Base-by-base conservation (phyloP, 2,113 vertebrate genomes). In the Empidonax alnorum region DNA sequence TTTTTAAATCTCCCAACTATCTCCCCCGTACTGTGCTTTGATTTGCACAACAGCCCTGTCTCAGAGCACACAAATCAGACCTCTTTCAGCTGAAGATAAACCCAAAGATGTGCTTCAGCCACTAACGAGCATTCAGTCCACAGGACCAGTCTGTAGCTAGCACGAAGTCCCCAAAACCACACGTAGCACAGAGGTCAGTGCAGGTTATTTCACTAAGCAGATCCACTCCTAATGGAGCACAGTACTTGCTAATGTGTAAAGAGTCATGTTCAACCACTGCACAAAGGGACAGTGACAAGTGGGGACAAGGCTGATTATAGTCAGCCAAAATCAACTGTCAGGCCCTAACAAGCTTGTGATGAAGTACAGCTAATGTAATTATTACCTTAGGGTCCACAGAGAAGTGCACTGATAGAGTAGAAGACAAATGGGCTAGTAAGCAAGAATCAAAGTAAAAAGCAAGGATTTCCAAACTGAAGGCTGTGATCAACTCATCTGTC, bases 281-380 rank as follows among this genome's bases (percentile, higher is more conserved):
- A 93, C 76, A 79, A 87, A 89, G 62, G 90, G 94, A 95, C 96
- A 96, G 78, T 96, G 96, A 97, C 94, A 93, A 95, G 95, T 93
- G 79, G 85, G 92, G 82, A 96, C 87, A 86, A 94, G 73, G 83
- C 63, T 95, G 90, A 94, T 93, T 96, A 94, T 58, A 94, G 92
- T 87, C 94, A 95, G 92, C 86, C 90, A 94, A 96, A 96, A 93
- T 89, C 94, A 95, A 89, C 86, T 96, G 90, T 89, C 90, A 94
- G 92, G 96, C 52, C 92, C 94, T 96, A 94, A 97, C 93, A 95
- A 95, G 93, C 73, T 80, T 65, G 88, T 93, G 94, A 96, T 95
- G 86, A 95, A 96, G 92, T 89, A 90, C 88, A 93, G 77, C 80
- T 97, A 94, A 95, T 92, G 89, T 87, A 96, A 93, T 93, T 94